Evolutionary conservation across 2,113 vertebrate genomes (phyloP), one percentile per base, ranked within the genome.

Genomic region (Narcine bancroftii): DNA sequence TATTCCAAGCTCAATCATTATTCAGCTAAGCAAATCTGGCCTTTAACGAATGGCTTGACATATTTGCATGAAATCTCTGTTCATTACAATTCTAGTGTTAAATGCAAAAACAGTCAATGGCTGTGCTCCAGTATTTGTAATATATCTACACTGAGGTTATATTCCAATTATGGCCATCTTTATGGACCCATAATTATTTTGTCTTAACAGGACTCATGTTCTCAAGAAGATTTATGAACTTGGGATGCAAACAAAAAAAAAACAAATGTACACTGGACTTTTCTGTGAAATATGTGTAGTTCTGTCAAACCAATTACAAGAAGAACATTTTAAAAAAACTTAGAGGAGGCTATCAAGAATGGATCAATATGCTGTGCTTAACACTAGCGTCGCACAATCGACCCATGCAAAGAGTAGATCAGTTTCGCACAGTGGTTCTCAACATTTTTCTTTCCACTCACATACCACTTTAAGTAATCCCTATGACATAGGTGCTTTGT

Each of bases 31-130:
- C 17, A 91, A 91, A 45, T 91, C 63, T 91, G 26, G 63, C 89
- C 63, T 91, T 47, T 91, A 91, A 42, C 89, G 71, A 91, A 91
- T 69, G 89, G 39, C 89, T 29, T 47, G 89, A 91, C 65, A 91
- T 39, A 65, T 33, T 91, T 91, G 89, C 63, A 29, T 69, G 42
- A 39, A 91, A 91, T 91, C 66, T 66, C 89, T 91, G 39, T 91
- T 91, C 24, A 65, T 89, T 42, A 71, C 21, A 47, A 71, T 33
- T 45, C 65, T 71, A 47, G 33, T 69, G 65, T 69, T 36, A 91
- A 91, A 71, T 91, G 39, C 39, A 91, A 33, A 91, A 47, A 47
- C 42, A 91, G 71, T 69, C 71, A 91, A 69, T 69, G 39, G 3
- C 39, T 45, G 42, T 69, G 13, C 89, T 45, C 10, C 47, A 26